Percentiles rank a stretch among this genome's conserved stretches.
Conservation (phyloP, 2,888 invertebrate genomes). For the Drosophila melanosoma region DNA sequence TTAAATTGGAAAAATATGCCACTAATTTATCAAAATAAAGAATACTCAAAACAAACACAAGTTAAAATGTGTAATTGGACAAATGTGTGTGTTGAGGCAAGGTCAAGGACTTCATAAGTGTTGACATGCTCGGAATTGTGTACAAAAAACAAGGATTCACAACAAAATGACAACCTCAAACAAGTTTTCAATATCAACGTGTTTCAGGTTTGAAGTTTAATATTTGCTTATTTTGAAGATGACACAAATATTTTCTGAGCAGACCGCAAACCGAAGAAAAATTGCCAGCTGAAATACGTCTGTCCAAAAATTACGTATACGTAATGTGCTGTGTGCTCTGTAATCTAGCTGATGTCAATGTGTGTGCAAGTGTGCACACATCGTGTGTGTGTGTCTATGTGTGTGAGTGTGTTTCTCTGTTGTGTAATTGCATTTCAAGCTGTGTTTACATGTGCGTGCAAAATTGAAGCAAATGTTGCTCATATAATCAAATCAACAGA, state of each 20-base stretch:
- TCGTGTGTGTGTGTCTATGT: slow-evolving; percentile 12
- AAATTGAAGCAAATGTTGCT: slow-evolving; percentile 76
- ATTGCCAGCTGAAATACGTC: slow-evolving; percentile 17
- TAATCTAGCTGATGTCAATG: slow-evolving; percentile 43
- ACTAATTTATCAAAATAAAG: slow-evolving; percentile 18
- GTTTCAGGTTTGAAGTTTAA: neutral
- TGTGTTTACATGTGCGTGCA: slow-evolving; percentile 79
- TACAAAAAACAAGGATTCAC: neutral
- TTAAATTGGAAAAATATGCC: neutral
- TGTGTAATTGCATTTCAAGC: slow-evolving; percentile 72
- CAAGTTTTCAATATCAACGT: slow-evolving; percentile 13
- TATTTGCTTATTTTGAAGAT: neutral
- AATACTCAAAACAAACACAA: neutral
- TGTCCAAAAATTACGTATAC: slow-evolving; percentile 68
- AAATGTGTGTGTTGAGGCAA: neutral
- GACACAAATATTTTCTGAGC: slow-evolving; percentile 2
- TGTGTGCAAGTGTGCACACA: neutral
- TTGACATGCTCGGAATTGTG: neutral
- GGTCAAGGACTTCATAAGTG: slow-evolving; percentile 19
- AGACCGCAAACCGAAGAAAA: slow-evolving; percentile 37
- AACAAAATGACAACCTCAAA: neutral
- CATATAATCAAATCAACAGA: slow-evolving; percentile 74
- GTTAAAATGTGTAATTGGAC: neutral
- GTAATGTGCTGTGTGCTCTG: slow-evolving; percentile 47
- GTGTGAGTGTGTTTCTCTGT: slow-evolving; percentile 16